A percentile compares a stretch with the other conserved stretches of the same genome.
phyloP scores from a whole-genome alignment of 2,888 invertebrate species.

The Cataglyphis altisquamis region DNA sequence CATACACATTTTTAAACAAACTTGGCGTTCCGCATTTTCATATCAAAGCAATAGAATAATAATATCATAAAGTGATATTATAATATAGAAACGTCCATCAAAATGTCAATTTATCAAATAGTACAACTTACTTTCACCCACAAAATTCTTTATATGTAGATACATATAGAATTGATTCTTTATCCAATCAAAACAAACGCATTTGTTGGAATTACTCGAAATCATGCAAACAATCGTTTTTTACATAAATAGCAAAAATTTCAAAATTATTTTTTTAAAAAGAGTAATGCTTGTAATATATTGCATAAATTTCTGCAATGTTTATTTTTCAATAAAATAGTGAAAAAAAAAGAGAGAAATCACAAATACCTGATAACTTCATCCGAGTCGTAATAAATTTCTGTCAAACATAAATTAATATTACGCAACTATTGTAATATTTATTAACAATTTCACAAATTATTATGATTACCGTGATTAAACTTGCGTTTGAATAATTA shows the following conservation, averaged over 20 bases:
- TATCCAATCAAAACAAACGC: not conserved
- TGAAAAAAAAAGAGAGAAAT: not conserved
- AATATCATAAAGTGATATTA: constrained; percentile 24
- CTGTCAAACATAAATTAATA: not conserved
- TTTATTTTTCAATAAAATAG: constrained; percentile 19
- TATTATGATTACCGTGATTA: not conserved
- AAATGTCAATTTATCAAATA: constrained; percentile 49
- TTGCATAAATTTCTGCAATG: not conserved
- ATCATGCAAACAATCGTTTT: not conserved
- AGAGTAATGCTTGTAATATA: constrained; percentile 3
- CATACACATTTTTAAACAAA: not conserved
- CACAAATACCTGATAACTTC: not conserved
- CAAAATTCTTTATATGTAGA: not conserved
- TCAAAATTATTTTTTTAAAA: constrained; percentile 18
- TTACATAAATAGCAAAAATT: constrained; percentile 10
- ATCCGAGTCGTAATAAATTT: not conserved
- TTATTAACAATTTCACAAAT: not conserved
- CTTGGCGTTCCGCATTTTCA: not conserved
- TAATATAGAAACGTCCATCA: constrained; percentile 35
- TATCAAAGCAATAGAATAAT: constrained; percentile 17
- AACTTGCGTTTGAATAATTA: not conserved
- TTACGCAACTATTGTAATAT: not conserved
- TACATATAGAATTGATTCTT: not conserved
- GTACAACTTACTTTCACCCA: constrained; percentile 9
- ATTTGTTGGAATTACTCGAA: not conserved